A percentile compares a stretch with the other conserved stretches of the same genome.
Conservation (phyloP, 2,113 vertebrate genomes). For the Sander lucioperca region DNA sequence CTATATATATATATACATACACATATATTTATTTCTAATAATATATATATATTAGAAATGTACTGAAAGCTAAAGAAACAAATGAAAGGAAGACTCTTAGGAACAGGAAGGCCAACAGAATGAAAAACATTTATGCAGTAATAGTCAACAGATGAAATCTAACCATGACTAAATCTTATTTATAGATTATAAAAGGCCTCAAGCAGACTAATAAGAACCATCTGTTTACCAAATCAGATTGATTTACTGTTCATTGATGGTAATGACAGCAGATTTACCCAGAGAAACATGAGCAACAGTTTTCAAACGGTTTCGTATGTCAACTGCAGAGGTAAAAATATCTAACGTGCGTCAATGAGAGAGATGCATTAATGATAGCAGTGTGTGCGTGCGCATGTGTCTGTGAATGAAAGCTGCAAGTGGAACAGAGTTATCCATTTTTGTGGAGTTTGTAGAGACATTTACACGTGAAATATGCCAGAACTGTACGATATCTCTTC, state of each 20-base stretch:
- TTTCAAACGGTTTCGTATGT: neutral
- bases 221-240: neutral
- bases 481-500: neutral
- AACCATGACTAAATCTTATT: neutral
- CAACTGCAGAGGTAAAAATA: neutral
- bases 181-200: neutral
- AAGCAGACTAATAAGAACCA: neutral
- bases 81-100: neutral
- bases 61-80: neutral
- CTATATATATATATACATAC: too few relatives aligned
- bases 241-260: constrained; percentile 4
- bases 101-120: neutral
- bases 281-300: neutral
- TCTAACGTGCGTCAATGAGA: neutral
- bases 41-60: neutral
- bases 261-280: neutral
- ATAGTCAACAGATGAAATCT: neutral
- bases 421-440: constrained; percentile 25
- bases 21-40: too few relatives aligned
- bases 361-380: neutral
- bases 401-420: constrained; percentile 15
- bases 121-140: neutral
- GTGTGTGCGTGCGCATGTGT: neutral
- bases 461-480: constrained; percentile 18
- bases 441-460: neutral